Conservation (phyloP, 2,113 vertebrate species). For the Butorides virescens region DNA sequence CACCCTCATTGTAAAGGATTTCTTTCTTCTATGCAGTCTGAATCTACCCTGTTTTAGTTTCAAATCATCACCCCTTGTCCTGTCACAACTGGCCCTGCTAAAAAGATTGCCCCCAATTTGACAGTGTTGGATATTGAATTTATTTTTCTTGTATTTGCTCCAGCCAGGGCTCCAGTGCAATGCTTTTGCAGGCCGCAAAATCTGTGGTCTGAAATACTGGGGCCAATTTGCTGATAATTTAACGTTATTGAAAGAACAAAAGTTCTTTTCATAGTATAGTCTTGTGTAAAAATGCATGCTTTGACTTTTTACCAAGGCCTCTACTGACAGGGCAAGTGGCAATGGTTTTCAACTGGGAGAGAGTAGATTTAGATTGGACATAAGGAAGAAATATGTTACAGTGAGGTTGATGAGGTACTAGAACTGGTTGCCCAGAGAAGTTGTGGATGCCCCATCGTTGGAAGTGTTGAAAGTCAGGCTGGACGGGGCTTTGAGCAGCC, state of each 20-base stretch:
- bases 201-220: neutral
- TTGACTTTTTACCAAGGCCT: neutral
- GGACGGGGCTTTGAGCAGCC: neutral
- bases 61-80: too few relatives aligned
- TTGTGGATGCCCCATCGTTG: neutral
- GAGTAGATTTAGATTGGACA: neutral
- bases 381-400: neutral
- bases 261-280: neutral
- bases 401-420: neutral
- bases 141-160: neutral
- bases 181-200: neutral
- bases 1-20: too few relatives aligned
- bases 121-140: neutral
- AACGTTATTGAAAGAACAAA: neutral
- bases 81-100: too few relatives aligned
- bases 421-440: neutral
- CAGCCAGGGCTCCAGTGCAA: neutral
- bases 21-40: too few relatives aligned
- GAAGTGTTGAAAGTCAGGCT: neutral
- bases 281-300: neutral
- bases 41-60: too few relatives aligned
- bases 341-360: neutral
- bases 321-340: neutral
- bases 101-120: neutral
- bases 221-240: neutral